Conservation (phyloP, 2,113 vertebrate species). For the Irena cyanogastra region DNA sequence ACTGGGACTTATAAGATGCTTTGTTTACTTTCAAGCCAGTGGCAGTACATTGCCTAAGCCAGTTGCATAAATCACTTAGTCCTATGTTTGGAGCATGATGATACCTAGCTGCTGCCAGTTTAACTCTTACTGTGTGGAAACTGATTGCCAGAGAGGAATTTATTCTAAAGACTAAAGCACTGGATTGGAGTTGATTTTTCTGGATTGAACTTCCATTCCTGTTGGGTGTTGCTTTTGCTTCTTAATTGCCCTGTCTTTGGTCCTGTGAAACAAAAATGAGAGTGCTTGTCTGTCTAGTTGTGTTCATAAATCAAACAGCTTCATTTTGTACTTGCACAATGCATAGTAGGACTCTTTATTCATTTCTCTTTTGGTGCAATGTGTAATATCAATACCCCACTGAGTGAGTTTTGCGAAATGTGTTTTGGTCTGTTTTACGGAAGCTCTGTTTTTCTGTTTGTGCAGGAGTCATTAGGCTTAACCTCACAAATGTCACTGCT, state of each 20-base stretch:
- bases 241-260: not conserved
- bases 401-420: not conserved
- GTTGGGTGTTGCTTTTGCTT: not conserved
- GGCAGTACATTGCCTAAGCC: not conserved
- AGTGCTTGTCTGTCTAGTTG: not conserved
- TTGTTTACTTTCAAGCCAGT: not conserved
- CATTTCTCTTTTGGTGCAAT: not conserved
- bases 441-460: not conserved
- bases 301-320: not conserved
- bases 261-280: not conserved
- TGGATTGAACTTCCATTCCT: not conserved
- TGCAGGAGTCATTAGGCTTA: not conserved
- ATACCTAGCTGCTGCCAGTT: not conserved
- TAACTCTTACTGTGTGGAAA: not conserved
- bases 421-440: not conserved
- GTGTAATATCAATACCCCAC: not conserved
- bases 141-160: not conserved
- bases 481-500: not conserved
- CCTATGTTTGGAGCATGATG: not conserved
- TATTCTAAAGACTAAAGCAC: not conserved
- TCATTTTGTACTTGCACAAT: not conserved
- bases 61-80: not conserved
- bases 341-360: not conserved
- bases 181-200: not conserved
- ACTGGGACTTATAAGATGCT: not conserved